phyloP scores from a whole-genome alignment of 2,797 vertebrate genomes.

The Hydrolagus colliei region DNA sequence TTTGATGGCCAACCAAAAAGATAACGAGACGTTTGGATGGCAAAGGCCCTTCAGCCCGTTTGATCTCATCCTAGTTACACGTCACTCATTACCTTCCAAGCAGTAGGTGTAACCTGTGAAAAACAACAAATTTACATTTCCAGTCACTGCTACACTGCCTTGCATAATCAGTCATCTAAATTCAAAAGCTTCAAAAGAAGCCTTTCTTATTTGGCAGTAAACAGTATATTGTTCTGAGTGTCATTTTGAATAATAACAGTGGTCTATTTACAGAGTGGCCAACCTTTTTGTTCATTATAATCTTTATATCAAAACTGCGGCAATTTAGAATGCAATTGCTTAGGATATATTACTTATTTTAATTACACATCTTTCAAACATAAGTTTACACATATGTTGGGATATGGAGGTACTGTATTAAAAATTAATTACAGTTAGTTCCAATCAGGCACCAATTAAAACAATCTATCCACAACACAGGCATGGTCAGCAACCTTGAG shows the following conservation, averaged over 20 bases:
- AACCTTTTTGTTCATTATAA: background rate
- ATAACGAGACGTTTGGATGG: no score
- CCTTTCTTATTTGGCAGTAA: slow-evolving; percentile 1
- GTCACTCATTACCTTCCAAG: background rate
- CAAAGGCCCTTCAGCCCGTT: no score
- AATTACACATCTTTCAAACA: background rate
- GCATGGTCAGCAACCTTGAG: no score
- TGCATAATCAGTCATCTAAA: background rate
- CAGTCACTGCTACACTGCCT: background rate
- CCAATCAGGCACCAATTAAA: no score
- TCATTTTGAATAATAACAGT: background rate
- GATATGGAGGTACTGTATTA: no score
- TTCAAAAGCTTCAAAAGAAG: background rate
- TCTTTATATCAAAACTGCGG: background rate
- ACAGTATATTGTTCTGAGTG: background rate
- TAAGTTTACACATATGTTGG: no score
- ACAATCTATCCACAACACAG: no score
- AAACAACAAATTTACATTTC: background rate
- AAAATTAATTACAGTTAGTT: no score
- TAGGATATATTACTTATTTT: background rate
- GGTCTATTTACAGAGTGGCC: background rate
- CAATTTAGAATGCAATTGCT: no score
- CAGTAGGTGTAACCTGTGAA: background rate
- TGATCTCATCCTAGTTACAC: no score
- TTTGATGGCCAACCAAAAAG: no score